A percentile compares a stretch with the other conserved stretches of the same genome.
Conservation (phyloP, 2,888 invertebrate species). For the Hirtodrosophila trivittata region DNA sequence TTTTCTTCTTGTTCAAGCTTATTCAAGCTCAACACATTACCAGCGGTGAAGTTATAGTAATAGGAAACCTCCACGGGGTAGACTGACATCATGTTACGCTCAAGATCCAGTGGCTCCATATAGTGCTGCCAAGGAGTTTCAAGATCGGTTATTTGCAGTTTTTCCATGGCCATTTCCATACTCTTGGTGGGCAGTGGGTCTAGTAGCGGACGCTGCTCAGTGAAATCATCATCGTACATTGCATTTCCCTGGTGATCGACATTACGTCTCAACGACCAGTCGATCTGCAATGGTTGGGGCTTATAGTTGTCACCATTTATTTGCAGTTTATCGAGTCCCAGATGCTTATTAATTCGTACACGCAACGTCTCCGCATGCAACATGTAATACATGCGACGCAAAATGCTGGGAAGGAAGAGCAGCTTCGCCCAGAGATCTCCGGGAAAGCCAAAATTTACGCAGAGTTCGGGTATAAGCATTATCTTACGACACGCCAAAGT, state of each 20-base stretch:
- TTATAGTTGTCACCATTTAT: conserved; percentile 49
- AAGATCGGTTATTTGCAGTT: conserved; percentile 47
- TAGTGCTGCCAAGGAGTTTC: conserved; percentile 73
- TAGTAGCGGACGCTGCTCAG: conserved; percentile 67
- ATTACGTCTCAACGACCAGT: conserved; percentile 75
- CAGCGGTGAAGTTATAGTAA: conserved; percentile 87
- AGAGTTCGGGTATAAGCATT: conserved; percentile 94
- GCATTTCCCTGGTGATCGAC: conserved; percentile 69
- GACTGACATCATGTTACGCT: conserved; percentile 85
- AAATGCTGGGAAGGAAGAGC: conserved; percentile 91
- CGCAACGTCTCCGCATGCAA: conserved; percentile 82
- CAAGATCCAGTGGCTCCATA: conserved; percentile 89
- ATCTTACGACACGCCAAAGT: conserved; percentile 84
- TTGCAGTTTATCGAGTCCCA: conserved; percentile 60
- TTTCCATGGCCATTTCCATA: conserved; percentile 32
- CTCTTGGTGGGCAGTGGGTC: conserved; percentile 67
- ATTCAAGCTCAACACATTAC: conserved; percentile 46
- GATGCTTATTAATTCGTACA: conserved; percentile 81
- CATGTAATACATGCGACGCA: conserved; percentile 87
- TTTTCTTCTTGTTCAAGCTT: conserved; percentile 55
- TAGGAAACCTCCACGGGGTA: conserved; percentile 89
- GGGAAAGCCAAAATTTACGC: conserved; percentile 89
- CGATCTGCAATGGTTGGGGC: conserved; percentile 77
- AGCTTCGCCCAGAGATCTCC: conserved; percentile 93
- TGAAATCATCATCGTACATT: conserved; percentile 47